Base-by-base conservation (phyloP, 2,888 invertebrate genomes). In the Latrodectus elegans region DNA sequence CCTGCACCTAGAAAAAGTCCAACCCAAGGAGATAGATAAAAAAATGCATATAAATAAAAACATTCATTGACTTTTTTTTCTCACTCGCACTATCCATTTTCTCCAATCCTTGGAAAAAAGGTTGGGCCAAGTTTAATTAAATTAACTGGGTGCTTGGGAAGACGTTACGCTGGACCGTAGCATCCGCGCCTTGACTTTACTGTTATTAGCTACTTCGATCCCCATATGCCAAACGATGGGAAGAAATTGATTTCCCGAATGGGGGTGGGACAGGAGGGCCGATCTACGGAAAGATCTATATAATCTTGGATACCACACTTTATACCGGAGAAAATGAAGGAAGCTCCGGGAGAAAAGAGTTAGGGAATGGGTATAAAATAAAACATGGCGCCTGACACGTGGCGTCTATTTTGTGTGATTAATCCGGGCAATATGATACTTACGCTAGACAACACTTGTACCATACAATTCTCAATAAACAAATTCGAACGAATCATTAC, bases 221-320 rank as follows among this genome's bases (percentile, higher is more conserved):
- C 80, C 65, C 68, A 52, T 80, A 73, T 52, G 72, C 65, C 64
- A 52, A 82, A 82, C 49, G 75, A 60, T 65, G 53, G 73, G 67
- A 51, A 73, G 78, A 84, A 79, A 85, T 85, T 84, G 84, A 84
- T 73, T 84, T 73, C 52, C 73, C 26, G 64, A 64, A 75, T 73
- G 60, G 10, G 26, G 26, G 8, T 38, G 49, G 71, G 53, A 38
- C 38, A 38, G 55, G 52, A n/a, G 26, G 49, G 26, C 55, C 26
- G 51, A 64, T 64, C 71, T 38, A 81, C 72, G 72, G 74, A 76
- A 82, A 68, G 77, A 77, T 87, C 81, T 55, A 87, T 87, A 87
- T 87, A 87, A 87, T 87, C 81, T 81, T 82, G 78, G 87, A 82
- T 78, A 78, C 82, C 87, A 78, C 78, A n/a, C n/a, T 80, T 86